Evolutionary conservation across 2,797 vertebrate genomes (phyloP).

Genomic region (Anniella stebbinsi): DNA sequence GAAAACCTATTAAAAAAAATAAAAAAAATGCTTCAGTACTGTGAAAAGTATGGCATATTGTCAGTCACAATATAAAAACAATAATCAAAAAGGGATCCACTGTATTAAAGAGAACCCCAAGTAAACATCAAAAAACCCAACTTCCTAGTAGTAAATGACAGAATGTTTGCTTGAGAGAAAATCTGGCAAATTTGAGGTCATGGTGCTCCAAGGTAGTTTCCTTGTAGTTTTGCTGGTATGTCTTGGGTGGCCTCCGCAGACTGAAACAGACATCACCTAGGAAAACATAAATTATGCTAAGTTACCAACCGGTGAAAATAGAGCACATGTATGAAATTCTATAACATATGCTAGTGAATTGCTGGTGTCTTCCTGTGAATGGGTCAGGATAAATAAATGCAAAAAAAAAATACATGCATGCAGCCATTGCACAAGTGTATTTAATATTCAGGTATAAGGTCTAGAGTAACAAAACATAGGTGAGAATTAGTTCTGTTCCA

Average conservation of each 20-base stretch:
- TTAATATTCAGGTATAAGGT: not conserved
- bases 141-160: conserved; percentile 71
- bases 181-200: conserved; percentile 72
- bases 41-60: conserved; percentile 77
- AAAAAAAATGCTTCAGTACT: conserved; percentile 74
- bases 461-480: not conserved
- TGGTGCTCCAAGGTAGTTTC: conserved; percentile 74
- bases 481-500: not conserved
- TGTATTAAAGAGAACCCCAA: conserved; percentile 73
- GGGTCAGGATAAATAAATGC: too few species aligned
- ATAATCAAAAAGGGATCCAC: conserved; percentile 67
- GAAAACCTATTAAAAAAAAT: conserved; percentile 72
- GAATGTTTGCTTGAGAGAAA: conserved; percentile 70
- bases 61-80: conserved; percentile 74
- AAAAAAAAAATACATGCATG: not conserved
- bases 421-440: not conserved
- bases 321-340: rapidly evolving
- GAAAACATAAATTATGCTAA: not conserved
- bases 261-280: conserved; percentile 47
- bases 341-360: not conserved
- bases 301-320: rapidly evolving
- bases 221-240: conserved; percentile 72
- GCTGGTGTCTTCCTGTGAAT: not conserved
- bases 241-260: conserved; percentile 23
- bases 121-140: conserved; percentile 74